Conservation (phyloP, 2,888 invertebrate species). For the Cryptocheilus praepositus region DNA sequence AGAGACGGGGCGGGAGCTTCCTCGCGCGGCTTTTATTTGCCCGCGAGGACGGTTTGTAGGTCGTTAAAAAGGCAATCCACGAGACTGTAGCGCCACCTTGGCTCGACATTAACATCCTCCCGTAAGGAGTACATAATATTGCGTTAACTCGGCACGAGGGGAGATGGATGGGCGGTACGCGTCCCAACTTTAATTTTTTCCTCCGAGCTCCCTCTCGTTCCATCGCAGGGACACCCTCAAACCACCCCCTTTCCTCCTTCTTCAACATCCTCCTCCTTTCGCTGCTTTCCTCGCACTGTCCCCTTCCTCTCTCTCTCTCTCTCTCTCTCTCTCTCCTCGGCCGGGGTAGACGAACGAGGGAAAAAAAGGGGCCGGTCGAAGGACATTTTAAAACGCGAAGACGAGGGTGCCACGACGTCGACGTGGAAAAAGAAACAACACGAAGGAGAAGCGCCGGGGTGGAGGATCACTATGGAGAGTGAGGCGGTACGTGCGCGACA, state of each 20-base stretch:
- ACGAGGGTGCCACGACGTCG: background rate
- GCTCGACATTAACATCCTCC: slow-evolving; percentile 42
- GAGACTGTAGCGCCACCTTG: slow-evolving; percentile 31
- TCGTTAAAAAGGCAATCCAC: slow-evolving; percentile 48
- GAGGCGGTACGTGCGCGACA: slow-evolving; percentile 63
- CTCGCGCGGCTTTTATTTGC: slow-evolving; percentile 23
- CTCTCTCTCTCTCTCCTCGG: slow-evolving; percentile 6
- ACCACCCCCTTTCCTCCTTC: background rate
- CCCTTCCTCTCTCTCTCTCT: slow-evolving; percentile 5
- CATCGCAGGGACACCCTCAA: too few relatives aligned
- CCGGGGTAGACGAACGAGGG: slow-evolving; percentile 5
- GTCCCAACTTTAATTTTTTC: slow-evolving; percentile 62
- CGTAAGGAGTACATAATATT: slow-evolving; percentile 56
- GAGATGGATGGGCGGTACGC: slow-evolving; percentile 65
- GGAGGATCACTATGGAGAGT: slow-evolving; percentile 24
- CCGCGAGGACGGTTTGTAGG: slow-evolving; percentile 28
- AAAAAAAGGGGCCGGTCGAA: slow-evolving; percentile 20
- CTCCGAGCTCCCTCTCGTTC: slow-evolving; percentile 11
- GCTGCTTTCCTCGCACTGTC: too few relatives aligned
- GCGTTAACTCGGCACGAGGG: slow-evolving; percentile 56
- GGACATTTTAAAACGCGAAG: too few relatives aligned
- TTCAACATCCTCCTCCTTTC: too few relatives aligned
- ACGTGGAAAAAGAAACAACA: background rate
- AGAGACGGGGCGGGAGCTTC: background rate
- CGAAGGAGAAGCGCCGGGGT: slow-evolving; percentile 8